A percentile compares a stretch with the other conserved stretches of the same genome.
Conservation (phyloP, 2,113 vertebrate species). For the Pachyramphus minor region DNA sequence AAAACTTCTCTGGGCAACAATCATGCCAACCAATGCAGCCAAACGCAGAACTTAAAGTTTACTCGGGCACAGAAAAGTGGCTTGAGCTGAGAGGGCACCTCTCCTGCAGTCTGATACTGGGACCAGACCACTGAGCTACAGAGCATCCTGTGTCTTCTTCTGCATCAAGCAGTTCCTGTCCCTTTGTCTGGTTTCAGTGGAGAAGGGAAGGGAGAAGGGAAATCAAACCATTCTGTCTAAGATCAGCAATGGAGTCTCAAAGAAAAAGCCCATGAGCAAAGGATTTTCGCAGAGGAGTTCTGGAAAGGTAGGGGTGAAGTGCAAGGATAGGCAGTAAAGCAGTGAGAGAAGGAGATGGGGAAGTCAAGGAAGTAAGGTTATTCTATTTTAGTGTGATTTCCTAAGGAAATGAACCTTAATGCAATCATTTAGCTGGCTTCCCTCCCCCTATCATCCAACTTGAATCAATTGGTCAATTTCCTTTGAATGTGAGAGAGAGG, state of each 20-base stretch:
- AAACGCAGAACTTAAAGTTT: not conserved
- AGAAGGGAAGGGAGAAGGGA: not conserved
- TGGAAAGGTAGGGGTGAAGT: not conserved
- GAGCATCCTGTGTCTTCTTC: not conserved
- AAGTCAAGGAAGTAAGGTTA: not conserved
- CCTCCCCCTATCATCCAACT: not conserved
- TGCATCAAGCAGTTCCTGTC: not conserved
- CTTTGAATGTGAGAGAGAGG: not conserved
- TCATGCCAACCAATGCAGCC: not conserved
- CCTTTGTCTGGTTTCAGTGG: not conserved
- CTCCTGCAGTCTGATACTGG: not conserved
- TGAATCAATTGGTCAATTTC: not conserved
- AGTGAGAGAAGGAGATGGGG: not conserved
- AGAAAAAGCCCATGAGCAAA: not conserved
- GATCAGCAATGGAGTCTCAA: not conserved
- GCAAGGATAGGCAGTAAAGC: not conserved
- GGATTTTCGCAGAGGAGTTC: not conserved
- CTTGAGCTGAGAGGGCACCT: not conserved
- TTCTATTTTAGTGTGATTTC: not conserved
- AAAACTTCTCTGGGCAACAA: not conserved
- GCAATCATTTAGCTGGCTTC: not conserved
- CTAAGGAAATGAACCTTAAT: constrained; percentile 8
- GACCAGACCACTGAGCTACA: not conserved
- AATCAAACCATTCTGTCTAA: not conserved
- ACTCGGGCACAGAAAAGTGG: not conserved